Conservation (phyloP, 2,113 vertebrate genomes). For the Proterorhinus semilunaris region DNA sequence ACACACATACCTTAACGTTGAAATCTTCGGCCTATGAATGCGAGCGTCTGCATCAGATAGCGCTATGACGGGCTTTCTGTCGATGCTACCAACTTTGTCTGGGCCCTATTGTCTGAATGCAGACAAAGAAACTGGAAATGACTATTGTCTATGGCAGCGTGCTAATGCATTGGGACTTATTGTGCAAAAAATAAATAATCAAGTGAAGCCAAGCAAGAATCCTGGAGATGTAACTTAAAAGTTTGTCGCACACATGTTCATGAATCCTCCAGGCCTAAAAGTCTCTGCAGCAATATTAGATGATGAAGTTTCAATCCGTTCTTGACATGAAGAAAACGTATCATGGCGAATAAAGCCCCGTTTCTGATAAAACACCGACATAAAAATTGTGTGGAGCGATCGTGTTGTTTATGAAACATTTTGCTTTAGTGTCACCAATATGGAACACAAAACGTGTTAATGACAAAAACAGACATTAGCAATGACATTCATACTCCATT, state of each 20-base stretch:
- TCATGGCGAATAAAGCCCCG: no score
- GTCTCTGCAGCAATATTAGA: background rate
- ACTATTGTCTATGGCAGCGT: conserved; percentile 52
- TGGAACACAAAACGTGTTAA: background rate
- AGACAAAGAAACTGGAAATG: conserved; percentile 31
- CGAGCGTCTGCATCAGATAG: conserved; percentile 73
- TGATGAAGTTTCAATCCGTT: background rate
- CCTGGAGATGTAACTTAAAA: conserved; percentile 6
- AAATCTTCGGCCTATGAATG: conserved; percentile 33
- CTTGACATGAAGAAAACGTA: background rate
- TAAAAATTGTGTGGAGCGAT: no score
- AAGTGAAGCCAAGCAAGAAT: conserved; percentile 12
- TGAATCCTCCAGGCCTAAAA: background rate
- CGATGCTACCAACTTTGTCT: conserved; percentile 58
- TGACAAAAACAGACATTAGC: background rate
- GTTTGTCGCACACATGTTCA: background rate
- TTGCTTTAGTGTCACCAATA: no score
- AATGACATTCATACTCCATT: background rate
- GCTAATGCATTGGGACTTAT: conserved; percentile 26
- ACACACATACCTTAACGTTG: conserved; percentile 17
- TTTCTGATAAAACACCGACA: no score
- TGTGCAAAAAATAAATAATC: conserved; percentile 11
- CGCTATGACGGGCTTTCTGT: conserved; percentile 50
- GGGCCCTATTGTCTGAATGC: conserved; percentile 44
- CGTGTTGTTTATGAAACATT: no score